Conservation (phyloP, 1,140 invertebrate genomes). For the Diuraphis noxia region DNA sequence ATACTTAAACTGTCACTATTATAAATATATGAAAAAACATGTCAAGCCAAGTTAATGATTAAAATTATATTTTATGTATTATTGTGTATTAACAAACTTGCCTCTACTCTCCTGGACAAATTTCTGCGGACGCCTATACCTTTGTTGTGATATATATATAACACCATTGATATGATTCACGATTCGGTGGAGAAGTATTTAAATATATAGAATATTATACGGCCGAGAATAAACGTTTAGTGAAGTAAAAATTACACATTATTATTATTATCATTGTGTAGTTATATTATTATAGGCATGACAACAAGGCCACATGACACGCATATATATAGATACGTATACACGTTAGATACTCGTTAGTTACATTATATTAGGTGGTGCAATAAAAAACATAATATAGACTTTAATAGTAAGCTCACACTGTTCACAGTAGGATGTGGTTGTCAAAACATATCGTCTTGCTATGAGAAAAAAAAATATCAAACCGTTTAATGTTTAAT, state of each 20-base stretch:
- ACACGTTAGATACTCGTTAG: not conserved
- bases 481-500: not conserved
- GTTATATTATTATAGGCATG: not conserved
- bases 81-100: too few species aligned
- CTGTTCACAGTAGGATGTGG: not conserved
- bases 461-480: not conserved
- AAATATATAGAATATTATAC: not conserved
- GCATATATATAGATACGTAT: not conserved
- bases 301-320: not conserved
- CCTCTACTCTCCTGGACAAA: too few species aligned
- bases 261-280: slow-evolving; percentile 1
- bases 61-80: too few species aligned
- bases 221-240: not conserved
- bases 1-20: too few species aligned
- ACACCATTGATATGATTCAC: not conserved
- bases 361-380: not conserved
- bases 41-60: too few species aligned
- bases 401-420: not conserved
- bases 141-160: too few species aligned
- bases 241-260: not conserved
- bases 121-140: too few species aligned
- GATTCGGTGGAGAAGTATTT: too few species aligned
- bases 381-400: not conserved
- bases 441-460: not conserved
- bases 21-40: too few species aligned